Evolutionary conservation across 92 coral and sea anemone species (phyloP).

Genomic region (Diadumene lineata): DNA sequence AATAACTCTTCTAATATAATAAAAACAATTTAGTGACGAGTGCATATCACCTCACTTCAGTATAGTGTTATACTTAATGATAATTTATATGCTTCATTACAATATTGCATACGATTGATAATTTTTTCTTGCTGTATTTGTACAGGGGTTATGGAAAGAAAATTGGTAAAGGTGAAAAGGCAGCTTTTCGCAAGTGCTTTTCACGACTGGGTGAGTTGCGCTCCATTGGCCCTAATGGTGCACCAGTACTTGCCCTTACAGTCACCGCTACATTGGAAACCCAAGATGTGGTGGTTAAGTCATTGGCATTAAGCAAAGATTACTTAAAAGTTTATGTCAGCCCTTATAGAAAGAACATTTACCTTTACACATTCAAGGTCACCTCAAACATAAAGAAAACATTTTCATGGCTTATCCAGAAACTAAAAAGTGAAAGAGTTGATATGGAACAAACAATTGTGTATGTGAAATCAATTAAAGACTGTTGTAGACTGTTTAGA

Average conservation of each 20-base stretch:
- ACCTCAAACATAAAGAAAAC: constrained; percentile 12
- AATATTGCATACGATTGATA: too few relatives aligned
- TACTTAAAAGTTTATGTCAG: constrained; percentile 28
- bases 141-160: constrained; percentile 19
- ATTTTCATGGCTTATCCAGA: constrained; percentile 52
- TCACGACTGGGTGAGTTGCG: constrained; percentile 44
- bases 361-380: constrained; percentile 8
- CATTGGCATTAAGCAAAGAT: constrained; percentile 11
- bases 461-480: constrained; percentile 34
- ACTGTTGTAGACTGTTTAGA: constrained; percentile 29
- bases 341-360: constrained; percentile 53
- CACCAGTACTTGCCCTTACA: constrained; percentile 47
- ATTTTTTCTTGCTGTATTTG: background rate
- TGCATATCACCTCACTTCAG: too few relatives aligned
- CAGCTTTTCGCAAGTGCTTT: constrained; percentile 52
- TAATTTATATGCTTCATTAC: too few relatives aligned
- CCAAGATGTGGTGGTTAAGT: constrained; percentile 4
- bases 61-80: too few relatives aligned
- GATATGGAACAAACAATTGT: constrained; percentile 32
- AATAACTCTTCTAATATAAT: too few relatives aligned
- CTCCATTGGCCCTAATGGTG: constrained; percentile 25
- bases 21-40: too few relatives aligned
- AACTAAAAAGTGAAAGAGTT: constrained; percentile 22
- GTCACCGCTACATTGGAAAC: constrained; percentile 41
- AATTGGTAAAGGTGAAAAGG: constrained; percentile 29